phyloP scores from a whole-genome alignment of 1,140 invertebrate genomes.

The Proales similis region DNA sequence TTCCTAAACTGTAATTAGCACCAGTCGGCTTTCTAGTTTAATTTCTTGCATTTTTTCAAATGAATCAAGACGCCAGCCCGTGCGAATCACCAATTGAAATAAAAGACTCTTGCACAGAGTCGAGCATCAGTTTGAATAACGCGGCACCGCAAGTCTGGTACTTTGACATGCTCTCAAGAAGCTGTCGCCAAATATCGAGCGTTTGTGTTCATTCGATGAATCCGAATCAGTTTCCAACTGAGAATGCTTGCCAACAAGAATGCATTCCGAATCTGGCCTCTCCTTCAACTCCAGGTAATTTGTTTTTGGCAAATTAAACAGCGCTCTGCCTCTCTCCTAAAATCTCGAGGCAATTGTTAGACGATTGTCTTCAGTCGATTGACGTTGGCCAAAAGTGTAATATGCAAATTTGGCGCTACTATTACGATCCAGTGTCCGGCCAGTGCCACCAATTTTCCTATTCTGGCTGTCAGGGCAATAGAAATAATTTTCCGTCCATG shows the following conservation, averaged over 20 bases:
- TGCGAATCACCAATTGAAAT: neutral
- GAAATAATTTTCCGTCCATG: slow-evolving; percentile 35
- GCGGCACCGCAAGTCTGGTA: slow-evolving; percentile 7
- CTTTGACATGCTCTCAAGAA: neutral
- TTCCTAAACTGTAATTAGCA: neutral
- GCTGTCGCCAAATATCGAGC: neutral
- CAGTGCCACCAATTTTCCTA: slow-evolving; percentile 50
- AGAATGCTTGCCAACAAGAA: slow-evolving; percentile 16
- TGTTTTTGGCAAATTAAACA: neutral
- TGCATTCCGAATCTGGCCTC: slow-evolving; percentile 6
- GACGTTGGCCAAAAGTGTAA: slow-evolving; percentile 32
- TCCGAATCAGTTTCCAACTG: slow-evolving; percentile 4
- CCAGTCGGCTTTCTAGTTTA: neutral
- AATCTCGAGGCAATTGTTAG: slow-evolving; percentile 9
- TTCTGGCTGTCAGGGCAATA: slow-evolving; percentile 42
- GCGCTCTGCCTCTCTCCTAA: neutral
- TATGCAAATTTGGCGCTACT: slow-evolving; percentile 29
- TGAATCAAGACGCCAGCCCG: neutral
- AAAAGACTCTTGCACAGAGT: slow-evolving; percentile 3
- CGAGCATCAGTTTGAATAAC: neutral
- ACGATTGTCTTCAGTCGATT: slow-evolving; percentile 32
- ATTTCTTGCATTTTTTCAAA: too few relatives aligned
- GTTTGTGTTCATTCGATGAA: neutral
- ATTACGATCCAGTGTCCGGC: slow-evolving; percentile 44
- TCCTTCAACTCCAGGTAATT: slow-evolving; percentile 8